Evolutionary conservation across 2,888 invertebrate species (phyloP).

Genomic region (Horisme vitalbata): DNA sequence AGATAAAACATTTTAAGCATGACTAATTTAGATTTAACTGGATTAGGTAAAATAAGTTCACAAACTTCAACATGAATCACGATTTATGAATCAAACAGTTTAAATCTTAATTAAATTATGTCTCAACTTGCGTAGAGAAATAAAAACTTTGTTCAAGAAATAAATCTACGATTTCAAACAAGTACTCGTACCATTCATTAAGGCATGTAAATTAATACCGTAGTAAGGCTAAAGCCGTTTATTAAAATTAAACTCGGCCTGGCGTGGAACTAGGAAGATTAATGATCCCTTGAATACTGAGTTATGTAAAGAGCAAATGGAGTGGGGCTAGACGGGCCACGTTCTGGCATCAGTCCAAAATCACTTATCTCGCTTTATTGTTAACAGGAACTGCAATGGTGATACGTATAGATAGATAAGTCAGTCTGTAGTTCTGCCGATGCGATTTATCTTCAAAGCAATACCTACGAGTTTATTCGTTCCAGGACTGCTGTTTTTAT

Average conservation of each 20-base stretch:
- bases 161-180: slow-evolving; percentile 53
- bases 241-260: slow-evolving; percentile 80
- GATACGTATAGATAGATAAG: slow-evolving; percentile 33
- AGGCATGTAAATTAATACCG: slow-evolving; percentile 71
- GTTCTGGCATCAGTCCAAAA: slow-evolving; percentile 79
- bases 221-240: slow-evolving; percentile 72
- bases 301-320: slow-evolving; percentile 81
- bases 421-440: slow-evolving; percentile 32
- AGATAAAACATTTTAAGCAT: slow-evolving; percentile 30
- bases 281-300: slow-evolving; percentile 80
- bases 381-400: slow-evolving; percentile 52
- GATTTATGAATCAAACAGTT: slow-evolving; percentile 22
- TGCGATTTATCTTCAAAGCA: slow-evolving; percentile 42
- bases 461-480: slow-evolving; percentile 30
- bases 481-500: slow-evolving; percentile 28
- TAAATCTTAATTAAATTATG: slow-evolving; percentile 29
- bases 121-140: slow-evolving; percentile 20
- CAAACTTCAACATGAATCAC: slow-evolving; percentile 28
- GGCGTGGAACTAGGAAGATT: slow-evolving; percentile 80
- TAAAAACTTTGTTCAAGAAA: slow-evolving; percentile 35
- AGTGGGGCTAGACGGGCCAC: slow-evolving; percentile 68
- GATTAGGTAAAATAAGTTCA: slow-evolving; percentile 26
- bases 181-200: slow-evolving; percentile 67
- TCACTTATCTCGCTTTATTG: slow-evolving; percentile 74
- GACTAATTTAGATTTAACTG: slow-evolving; percentile 33